These are phyloP conservation scores for Hoplodrina ambigua DNA, from an alignment of 2,888 invertebrate species.

Conservation along the genomic window DNA sequence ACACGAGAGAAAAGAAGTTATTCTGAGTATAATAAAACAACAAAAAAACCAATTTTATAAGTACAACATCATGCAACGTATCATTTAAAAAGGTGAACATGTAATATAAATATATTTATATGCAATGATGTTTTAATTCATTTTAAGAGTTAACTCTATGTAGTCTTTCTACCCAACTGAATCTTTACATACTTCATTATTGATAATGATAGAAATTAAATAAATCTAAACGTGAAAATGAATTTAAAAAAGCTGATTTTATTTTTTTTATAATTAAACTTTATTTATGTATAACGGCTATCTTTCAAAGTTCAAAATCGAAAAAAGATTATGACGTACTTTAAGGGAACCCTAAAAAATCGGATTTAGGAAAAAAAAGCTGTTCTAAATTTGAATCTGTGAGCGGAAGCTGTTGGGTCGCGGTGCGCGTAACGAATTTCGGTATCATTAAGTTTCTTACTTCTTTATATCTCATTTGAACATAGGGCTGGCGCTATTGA, in stretches of 20 bases:
- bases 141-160: background rate
- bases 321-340: background rate
- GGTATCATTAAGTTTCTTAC: constrained; percentile 83
- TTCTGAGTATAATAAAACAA: background rate
- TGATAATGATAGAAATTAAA: no score
- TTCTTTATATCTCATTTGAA: constrained; percentile 75
- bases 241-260: no score
- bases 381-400: constrained; percentile 83
- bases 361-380: constrained; percentile 70
- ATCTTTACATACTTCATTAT: no score
- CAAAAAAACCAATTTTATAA: no score
- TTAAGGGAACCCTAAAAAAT: constrained; percentile 63
- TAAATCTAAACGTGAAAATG: no score
- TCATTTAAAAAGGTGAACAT: background rate
- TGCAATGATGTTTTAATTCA: constrained; percentile 10
- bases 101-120: background rate
- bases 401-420: constrained; percentile 84
- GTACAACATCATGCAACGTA: no score
- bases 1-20: background rate
- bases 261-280: no score
- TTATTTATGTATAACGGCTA: no score
- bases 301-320: background rate
- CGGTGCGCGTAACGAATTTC: constrained; percentile 84
- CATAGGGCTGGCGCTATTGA: constrained; percentile 65
- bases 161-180: no score